Percentiles rank a stretch among this genome's conserved stretches.
Evolutionary conservation across 1,140 invertebrate genomes (phyloP).

Genomic region (Brachionus koreanus): DNA sequence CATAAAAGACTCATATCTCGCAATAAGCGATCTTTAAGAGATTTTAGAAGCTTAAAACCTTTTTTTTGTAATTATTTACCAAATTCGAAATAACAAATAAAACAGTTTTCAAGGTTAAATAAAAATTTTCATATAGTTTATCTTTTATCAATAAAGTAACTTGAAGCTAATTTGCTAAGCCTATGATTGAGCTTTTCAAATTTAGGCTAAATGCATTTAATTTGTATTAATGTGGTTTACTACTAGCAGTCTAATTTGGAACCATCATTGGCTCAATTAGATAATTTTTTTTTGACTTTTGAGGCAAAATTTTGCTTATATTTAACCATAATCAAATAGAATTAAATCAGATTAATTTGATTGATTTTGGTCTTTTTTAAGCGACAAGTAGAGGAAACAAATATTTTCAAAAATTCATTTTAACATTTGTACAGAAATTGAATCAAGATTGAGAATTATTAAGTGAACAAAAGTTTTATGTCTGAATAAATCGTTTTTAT

Average conservation of each 20-base stretch:
- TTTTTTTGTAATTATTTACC: neutral
- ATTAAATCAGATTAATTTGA: neutral
- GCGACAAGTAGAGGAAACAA: neutral
- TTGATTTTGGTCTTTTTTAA: neutral
- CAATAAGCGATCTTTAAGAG: slow-evolving; percentile 1
- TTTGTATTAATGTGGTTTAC: neutral
- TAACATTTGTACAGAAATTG: neutral
- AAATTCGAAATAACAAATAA: neutral
- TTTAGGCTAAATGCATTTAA: neutral
- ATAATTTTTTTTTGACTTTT: neutral
- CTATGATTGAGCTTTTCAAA: neutral
- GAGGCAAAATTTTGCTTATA: neutral
- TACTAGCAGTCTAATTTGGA: neutral
- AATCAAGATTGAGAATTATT: neutral
- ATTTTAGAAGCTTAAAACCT: neutral
- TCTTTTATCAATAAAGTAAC: neutral
- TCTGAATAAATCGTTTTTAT: no score
- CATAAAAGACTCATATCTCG: neutral
- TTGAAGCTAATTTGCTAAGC: neutral
- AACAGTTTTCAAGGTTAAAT: neutral
- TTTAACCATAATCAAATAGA: neutral
- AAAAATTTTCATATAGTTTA: neutral
- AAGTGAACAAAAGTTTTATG: neutral
- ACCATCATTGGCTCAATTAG: neutral
- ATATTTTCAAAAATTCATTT: neutral